phyloP scores from a whole-genome alignment of 2,888 invertebrate genomes.

The Brenthis daphne region DNA sequence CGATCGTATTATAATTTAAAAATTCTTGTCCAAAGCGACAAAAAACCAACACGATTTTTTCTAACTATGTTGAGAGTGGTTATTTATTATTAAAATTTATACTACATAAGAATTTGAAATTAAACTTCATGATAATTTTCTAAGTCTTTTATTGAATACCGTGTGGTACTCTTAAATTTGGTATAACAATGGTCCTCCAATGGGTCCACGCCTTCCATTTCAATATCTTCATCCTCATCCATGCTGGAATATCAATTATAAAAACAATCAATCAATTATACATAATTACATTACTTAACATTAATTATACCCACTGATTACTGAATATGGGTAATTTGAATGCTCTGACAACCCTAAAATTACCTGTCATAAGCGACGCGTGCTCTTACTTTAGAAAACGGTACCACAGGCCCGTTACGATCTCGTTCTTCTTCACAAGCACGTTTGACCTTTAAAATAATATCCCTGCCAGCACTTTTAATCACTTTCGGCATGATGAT shows the following conservation, averaged over 20 bases:
- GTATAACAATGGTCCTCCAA: not conserved
- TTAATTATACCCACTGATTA: not conserved
- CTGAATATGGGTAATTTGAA: not conserved
- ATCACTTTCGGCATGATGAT: not conserved
- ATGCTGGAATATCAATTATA: not conserved
- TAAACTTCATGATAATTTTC: no score
- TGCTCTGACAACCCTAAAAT: not conserved
- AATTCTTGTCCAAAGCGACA: no score
- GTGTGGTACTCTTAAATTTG: not conserved
- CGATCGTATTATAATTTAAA: no score
- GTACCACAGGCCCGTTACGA: not conserved
- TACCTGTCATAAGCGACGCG: no score
- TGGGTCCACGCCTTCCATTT: not conserved
- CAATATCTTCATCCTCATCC: not conserved
- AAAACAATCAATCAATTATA: no score
- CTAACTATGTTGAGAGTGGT: no score
- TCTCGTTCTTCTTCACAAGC: not conserved
- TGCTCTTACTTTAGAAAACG: not conserved
- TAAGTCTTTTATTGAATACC: not conserved
- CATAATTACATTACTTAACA: not conserved
- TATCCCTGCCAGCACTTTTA: constrained; percentile 5
- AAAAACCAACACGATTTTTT: no score
- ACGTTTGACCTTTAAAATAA: constrained; percentile 1
- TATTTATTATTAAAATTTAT: no score
- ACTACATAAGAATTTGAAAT: no score